A percentile compares a stretch with the other conserved stretches of the same genome.
These are phyloP conservation scores for Gastrophysa polygoni DNA, from an alignment of 2,888 invertebrate genomes.

Conservation along the genomic window DNA sequence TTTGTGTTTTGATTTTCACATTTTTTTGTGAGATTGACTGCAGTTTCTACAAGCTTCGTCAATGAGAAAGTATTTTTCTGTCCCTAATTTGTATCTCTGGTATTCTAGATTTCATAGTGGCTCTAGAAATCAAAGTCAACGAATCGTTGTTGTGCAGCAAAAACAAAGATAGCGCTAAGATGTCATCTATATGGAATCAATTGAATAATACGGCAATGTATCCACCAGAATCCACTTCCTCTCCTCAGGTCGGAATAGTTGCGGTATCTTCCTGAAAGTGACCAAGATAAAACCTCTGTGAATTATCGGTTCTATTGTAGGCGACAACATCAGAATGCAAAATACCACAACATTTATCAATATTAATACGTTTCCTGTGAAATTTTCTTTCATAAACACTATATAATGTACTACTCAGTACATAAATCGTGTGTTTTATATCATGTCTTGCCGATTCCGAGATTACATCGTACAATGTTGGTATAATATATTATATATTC, in stretches of 20 bases:
- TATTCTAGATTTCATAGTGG: too few relatives aligned
- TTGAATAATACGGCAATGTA: too few relatives aligned
- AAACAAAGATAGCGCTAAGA: too few relatives aligned
- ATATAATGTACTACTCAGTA: slow-evolving; percentile 2
- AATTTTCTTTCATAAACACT: slow-evolving; percentile 14
- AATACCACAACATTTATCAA: slow-evolving; percentile 14
- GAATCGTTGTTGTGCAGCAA: too few relatives aligned
- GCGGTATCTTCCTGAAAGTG: not conserved
- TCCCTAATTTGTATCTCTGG: too few relatives aligned
- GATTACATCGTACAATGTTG: slow-evolving; percentile 14
- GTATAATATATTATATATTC: slow-evolving; percentile 13
- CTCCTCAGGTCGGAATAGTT: not conserved
- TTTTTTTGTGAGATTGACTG: too few relatives aligned
- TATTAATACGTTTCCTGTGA: slow-evolving; percentile 16
- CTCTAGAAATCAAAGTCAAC: too few relatives aligned
- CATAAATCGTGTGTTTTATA: slow-evolving; percentile 13
- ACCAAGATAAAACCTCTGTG: not conserved
- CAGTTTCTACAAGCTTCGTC: too few relatives aligned
- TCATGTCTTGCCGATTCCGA: not conserved
- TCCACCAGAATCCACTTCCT: not conserved
- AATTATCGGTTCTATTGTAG: slow-evolving; percentile 5
- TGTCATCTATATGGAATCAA: too few relatives aligned
- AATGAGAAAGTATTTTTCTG: too few relatives aligned
- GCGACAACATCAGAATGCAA: not conserved
- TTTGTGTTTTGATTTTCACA: too few relatives aligned